Evolutionary conservation across 2,888 invertebrate species (phyloP), one percentile per base, ranked within the genome.

Genomic region (Napeogenes inachia): DNA sequence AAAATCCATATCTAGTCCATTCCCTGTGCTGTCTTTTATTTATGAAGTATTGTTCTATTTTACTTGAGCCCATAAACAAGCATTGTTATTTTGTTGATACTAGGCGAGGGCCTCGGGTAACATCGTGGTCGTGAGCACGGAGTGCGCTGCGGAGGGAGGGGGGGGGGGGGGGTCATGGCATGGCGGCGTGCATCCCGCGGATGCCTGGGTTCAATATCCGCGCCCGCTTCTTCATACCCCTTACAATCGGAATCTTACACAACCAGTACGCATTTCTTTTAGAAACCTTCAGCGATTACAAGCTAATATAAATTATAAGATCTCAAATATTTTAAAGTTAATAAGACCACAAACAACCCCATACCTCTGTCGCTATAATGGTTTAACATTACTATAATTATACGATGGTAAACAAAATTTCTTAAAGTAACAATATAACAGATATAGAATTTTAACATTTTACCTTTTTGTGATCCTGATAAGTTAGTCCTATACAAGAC

Each of bases 201-300:
- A 77, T 77, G 78, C 75, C 75, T 74, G 85, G 80, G 89, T 87
- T 88, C 88, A 89, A 81, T 87, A 89, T 82, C 88, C 88, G 86
- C 78, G 77, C 77, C 80, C 76, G 77, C 74, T 75, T 79, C 76
- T 62, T 70, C 69, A 64, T 59, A 73, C 80, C 75, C 77, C 80
- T 79, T 76, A 80, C 83, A 79, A 81, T 81, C 75, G 78, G 76
- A 77, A 76, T 79, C 75, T 73, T 75, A 75, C 78, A 76, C 21
- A 30, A 42, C 42, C 42, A 50, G 50, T 50, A 50, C 50, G 30
- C 50, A 50, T 50, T 30, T n/a, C 50, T 8, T 30, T 30, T 50
- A 8, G 21, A 47, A 50, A 50, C 30, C 30, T 50, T 50, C 50
- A 30, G 30, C 21, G 13, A 47, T 13, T 47, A 13, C n/a, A 50